Percentiles rank a stretch among this genome's conserved stretches.
These are phyloP conservation scores for Chaenocephalus aceratus DNA, from an alignment of 2,113 vertebrate genomes.

Conservation along the genomic window DNA sequence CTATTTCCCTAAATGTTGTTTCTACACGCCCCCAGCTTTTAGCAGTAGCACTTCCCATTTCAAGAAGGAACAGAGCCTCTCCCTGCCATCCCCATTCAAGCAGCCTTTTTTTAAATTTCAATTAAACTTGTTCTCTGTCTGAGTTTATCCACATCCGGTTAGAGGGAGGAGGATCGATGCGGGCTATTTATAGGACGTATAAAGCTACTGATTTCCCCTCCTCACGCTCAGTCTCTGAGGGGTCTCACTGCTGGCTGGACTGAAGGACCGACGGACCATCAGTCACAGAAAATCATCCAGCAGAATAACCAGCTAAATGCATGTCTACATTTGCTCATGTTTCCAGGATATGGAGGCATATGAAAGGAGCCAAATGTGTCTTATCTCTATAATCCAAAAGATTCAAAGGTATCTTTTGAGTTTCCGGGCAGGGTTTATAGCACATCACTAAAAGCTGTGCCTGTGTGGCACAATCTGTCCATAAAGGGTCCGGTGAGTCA, in stretches of 20 bases:
- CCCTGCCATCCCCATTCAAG: neutral
- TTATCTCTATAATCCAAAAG: neutral
- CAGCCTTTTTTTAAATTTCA: constrained; percentile 52
- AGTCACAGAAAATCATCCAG: constrained; percentile 16
- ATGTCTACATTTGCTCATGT: neutral
- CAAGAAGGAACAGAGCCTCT: neutral
- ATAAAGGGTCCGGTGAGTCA: neutral
- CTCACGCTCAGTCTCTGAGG: constrained; percentile 18
- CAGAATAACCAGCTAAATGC: neutral
- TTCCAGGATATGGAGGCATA: neutral
- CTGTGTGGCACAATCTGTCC: neutral
- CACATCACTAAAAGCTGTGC: constrained; percentile 12
- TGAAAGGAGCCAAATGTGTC: neutral
- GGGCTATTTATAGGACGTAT: constrained; percentile 77
- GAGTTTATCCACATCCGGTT: constrained; percentile 55
- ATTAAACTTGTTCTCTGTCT: constrained; percentile 52
- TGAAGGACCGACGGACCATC: neutral
- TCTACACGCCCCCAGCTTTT: neutral
- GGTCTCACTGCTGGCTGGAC: neutral
- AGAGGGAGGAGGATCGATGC: constrained; percentile 48
- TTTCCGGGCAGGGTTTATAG: neutral
- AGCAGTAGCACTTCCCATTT: neutral
- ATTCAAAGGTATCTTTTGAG: neutral
- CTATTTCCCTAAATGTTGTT: neutral
- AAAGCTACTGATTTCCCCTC: constrained; percentile 61